phyloP scores from a whole-genome alignment of 2,888 invertebrate species.

The Cosmopolites sordidus region DNA sequence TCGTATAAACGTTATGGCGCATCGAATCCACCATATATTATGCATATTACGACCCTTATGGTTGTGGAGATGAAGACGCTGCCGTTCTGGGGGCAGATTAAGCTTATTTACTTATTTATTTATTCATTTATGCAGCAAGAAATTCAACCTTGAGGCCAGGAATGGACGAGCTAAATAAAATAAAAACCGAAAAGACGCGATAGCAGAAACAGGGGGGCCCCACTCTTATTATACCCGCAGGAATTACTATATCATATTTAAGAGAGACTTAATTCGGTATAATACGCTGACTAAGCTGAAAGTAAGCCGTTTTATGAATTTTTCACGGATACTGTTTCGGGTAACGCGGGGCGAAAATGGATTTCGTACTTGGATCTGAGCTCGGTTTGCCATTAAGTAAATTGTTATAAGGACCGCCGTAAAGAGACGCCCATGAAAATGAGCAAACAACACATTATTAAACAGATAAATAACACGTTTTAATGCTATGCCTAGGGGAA shows the following conservation, averaged over 20 bases:
- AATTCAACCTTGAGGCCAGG: conserved; percentile 18
- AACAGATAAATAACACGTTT: too few species aligned
- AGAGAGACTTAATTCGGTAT: conserved; percentile 26
- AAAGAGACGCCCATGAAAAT: too few species aligned
- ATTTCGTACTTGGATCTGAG: neutral
- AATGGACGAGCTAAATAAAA: conserved; percentile 23
- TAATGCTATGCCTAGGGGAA: too few species aligned
- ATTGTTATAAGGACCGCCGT: neutral
- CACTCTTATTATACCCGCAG: conserved; percentile 21
- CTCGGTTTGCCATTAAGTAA: neutral
- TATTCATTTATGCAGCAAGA: conserved; percentile 26
- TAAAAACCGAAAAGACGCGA: conserved; percentile 24
- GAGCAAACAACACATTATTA: too few species aligned
- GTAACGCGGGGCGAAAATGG: neutral
- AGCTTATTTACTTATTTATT: conserved; percentile 25
- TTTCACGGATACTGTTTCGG: conserved; percentile 22
- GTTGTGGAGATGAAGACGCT: conserved; percentile 6
- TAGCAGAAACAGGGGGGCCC: conserved; percentile 19
- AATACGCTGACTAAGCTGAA: conserved; percentile 28
- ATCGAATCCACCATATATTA: conserved; percentile 16
- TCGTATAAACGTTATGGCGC: conserved; percentile 1
- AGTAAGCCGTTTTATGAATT: conserved; percentile 27
- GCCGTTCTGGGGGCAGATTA: conserved; percentile 18
- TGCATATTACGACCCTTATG: conserved; percentile 9
- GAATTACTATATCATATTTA: conserved; percentile 29